Conservation (phyloP, 2,113 vertebrate species). For the Corythornis vintsioides region DNA sequence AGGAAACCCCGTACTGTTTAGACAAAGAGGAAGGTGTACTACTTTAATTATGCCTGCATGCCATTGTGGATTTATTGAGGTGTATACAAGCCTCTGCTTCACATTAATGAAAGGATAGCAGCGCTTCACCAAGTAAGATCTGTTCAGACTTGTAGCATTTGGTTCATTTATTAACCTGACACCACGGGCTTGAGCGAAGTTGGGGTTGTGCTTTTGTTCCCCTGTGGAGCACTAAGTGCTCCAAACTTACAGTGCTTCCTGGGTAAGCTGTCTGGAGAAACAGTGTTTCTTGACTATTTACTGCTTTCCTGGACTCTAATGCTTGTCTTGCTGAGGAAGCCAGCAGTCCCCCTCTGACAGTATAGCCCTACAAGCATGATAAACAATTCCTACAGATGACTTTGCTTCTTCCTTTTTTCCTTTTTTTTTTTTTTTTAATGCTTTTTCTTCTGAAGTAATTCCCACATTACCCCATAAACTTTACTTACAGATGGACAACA, state of each 20-base stretch:
- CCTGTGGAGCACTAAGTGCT: neutral
- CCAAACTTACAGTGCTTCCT: neutral
- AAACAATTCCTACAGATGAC: neutral
- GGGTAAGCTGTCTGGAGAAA: neutral
- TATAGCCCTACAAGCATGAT: neutral
- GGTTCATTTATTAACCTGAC: neutral
- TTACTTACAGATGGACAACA: neutral
- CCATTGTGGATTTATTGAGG: conserved; percentile 27
- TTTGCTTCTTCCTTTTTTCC: accelerated
- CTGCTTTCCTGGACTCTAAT: neutral
- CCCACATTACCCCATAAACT: neutral
- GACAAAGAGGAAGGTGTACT: conserved; percentile 40
- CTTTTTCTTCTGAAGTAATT: neutral
- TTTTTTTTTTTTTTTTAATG: accelerated
- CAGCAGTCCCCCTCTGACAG: neutral
- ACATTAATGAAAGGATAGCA: conserved; percentile 28
- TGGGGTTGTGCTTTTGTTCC: conserved; percentile 46
- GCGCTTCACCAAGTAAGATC: neutral
- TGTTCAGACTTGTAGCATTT: conserved; percentile 32
- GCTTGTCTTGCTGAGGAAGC: neutral
- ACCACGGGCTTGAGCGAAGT: neutral
- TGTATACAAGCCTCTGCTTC: neutral
- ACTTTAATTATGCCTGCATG: conserved; percentile 23
- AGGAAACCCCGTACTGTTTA: conserved; percentile 24
- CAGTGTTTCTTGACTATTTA: neutral